A percentile compares a stretch with the other conserved stretches of the same genome.
These are phyloP conservation scores for Calypte anna DNA, from an alignment of 2,113 vertebrate species.

Conservation along the genomic window DNA sequence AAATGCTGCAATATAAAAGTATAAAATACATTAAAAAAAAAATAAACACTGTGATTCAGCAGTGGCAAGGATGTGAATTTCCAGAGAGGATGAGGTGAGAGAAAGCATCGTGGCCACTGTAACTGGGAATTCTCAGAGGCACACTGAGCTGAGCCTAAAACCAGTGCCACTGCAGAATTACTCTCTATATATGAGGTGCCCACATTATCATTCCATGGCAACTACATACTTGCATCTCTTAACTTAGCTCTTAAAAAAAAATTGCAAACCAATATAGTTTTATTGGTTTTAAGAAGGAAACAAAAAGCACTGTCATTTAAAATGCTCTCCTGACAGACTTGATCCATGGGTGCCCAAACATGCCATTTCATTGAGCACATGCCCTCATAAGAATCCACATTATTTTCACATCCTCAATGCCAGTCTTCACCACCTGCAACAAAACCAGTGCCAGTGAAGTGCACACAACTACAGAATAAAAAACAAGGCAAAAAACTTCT, in stretches of 20 bases:
- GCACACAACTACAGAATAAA: background rate
- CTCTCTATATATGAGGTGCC: background rate
- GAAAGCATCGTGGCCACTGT: fast-evolving
- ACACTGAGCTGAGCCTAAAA: background rate
- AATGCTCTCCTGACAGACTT: background rate
- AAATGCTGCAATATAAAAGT: background rate
- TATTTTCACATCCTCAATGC: background rate
- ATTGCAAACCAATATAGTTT: background rate
- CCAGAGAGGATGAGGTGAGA: background rate
- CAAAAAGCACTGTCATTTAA: background rate
- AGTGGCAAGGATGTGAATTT: background rate
- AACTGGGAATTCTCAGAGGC: background rate
- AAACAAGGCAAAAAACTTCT: background rate
- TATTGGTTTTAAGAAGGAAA: background rate
- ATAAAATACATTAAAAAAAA: too few species aligned
- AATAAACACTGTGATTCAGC: background rate
- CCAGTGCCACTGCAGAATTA: background rate
- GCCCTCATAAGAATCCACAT: background rate
- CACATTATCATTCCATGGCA: fast-evolving
- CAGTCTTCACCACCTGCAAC: background rate
- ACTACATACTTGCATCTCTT: background rate
- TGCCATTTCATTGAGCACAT: background rate
- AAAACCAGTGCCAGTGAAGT: background rate
- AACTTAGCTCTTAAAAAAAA: background rate
- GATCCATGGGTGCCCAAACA: background rate